Conservation (phyloP, 2,113 vertebrate genomes). For the Rhinolophus ferrumequinum region DNA sequence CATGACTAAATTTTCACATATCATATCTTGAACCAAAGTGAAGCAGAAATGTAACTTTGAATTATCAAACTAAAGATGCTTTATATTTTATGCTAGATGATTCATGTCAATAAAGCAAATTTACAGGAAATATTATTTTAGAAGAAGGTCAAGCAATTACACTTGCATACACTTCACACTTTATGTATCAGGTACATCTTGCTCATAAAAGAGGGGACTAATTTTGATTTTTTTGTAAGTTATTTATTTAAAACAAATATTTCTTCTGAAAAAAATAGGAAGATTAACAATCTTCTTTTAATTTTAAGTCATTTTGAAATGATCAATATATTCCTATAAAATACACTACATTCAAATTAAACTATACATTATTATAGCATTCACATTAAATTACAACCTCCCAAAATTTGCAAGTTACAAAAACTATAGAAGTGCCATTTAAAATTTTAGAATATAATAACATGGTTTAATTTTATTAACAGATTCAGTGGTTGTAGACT, state of each 20-base stretch:
- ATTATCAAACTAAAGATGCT: neutral
- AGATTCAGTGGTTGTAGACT: neutral
- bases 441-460: neutral
- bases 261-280: neutral
- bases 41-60: neutral
- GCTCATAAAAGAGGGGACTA: neutral
- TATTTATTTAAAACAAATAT: neutral
- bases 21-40: neutral
- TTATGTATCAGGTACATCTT: neutral
- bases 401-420: neutral
- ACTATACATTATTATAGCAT: neutral
- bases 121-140: neutral
- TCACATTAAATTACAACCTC: neutral
- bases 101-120: neutral
- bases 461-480: neutral
- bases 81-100: neutral
- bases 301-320: conserved; percentile 13
- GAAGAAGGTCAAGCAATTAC: neutral
- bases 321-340: neutral
- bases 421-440: neutral
- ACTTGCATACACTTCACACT: neutral
- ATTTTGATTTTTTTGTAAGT: neutral
- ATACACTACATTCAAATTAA: neutral
- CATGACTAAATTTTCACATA: neutral
- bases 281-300: neutral